Evolutionary conservation across 64 coral and sea anemone species (phyloP).

Genomic region (Pachyseris speciosa): DNA sequence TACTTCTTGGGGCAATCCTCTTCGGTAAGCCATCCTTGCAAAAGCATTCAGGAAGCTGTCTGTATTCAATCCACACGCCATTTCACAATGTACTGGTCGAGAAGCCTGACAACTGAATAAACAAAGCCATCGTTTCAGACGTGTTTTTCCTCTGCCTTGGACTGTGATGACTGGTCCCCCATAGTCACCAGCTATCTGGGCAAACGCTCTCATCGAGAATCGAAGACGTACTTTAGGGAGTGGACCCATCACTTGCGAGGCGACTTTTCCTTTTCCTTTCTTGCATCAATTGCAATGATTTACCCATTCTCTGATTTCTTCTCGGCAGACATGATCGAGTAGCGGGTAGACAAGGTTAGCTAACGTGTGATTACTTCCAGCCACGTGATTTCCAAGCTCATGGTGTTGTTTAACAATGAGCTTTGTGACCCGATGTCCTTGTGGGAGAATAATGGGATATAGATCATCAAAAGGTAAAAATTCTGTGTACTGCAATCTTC

Average conservation of each 20-base stretch:
- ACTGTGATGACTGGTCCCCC: conserved; percentile 31
- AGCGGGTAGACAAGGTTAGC: conserved; percentile 19
- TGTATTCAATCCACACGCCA: conserved; percentile 29
- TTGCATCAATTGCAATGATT: conserved; percentile 57
- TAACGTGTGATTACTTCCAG: conserved; percentile 68
- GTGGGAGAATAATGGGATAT: conserved; percentile 63
- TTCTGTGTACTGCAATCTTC: conserved; percentile 56
- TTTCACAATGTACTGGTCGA: conserved; percentile 15
- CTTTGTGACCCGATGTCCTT: conserved; percentile 72
- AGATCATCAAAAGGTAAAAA: conserved; percentile 52
- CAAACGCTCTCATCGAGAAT: conserved; percentile 46
- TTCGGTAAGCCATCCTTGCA: neutral
- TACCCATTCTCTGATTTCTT: conserved; percentile 77
- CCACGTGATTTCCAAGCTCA: conserved; percentile 51
- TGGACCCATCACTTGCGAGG: conserved; percentile 68
- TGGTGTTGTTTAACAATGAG: conserved; percentile 71
- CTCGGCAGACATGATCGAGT: conserved; percentile 64
- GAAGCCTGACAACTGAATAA: conserved; percentile 30
- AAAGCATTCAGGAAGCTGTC: conserved; percentile 59
- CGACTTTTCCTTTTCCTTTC: conserved; percentile 30
- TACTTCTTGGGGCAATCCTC: conserved; percentile 40
- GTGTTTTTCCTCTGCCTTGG: conserved; percentile 16
- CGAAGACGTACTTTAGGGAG: conserved; percentile 41
- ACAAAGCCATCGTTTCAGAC: conserved; percentile 33
- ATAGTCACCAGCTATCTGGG: conserved; percentile 34